Evolutionary conservation across 2,113 vertebrate genomes (phyloP).

Genomic region (Morone chrysops): DNA sequence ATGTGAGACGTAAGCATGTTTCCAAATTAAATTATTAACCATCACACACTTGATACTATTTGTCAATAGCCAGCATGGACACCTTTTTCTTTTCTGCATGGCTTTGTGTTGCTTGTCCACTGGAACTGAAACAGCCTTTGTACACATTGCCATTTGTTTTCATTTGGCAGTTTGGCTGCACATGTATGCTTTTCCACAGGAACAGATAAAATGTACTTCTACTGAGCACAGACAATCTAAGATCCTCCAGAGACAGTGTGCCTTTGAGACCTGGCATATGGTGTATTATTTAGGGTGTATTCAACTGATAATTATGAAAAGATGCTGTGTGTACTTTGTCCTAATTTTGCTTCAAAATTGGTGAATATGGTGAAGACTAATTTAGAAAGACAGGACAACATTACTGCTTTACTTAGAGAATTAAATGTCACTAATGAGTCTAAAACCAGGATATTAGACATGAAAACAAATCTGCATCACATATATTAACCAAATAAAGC

Average conservation of each 20-base stretch:
- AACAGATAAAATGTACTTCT: constrained; percentile 19
- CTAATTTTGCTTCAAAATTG: constrained; percentile 30
- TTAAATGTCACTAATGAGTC: not conserved
- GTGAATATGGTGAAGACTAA: constrained; percentile 40
- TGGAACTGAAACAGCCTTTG: constrained; percentile 8
- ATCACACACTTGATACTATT: not conserved
- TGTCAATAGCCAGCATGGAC: not conserved
- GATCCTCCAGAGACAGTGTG: constrained; percentile 51
- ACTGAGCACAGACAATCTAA: constrained; percentile 34
- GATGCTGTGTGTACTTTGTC: constrained; percentile 23
- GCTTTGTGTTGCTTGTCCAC: constrained; percentile 12
- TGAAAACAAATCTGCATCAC: not conserved
- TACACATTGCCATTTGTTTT: constrained; percentile 35
- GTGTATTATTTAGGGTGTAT: constrained; percentile 66
- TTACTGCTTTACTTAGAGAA: not conserved
- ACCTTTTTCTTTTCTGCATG: not conserved
- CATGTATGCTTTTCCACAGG: constrained; percentile 31
- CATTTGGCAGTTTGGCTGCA: constrained; percentile 51
- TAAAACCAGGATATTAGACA: not conserved
- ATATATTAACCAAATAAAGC: not conserved
- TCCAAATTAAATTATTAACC: not conserved
- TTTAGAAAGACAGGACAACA: not conserved
- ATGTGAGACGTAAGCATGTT: not conserved
- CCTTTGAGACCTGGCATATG: constrained; percentile 41
- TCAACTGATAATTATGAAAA: constrained; percentile 49